Evolutionary conservation across 2,888 invertebrate species (phyloP).

Genomic region (Mimas tiliae): DNA sequence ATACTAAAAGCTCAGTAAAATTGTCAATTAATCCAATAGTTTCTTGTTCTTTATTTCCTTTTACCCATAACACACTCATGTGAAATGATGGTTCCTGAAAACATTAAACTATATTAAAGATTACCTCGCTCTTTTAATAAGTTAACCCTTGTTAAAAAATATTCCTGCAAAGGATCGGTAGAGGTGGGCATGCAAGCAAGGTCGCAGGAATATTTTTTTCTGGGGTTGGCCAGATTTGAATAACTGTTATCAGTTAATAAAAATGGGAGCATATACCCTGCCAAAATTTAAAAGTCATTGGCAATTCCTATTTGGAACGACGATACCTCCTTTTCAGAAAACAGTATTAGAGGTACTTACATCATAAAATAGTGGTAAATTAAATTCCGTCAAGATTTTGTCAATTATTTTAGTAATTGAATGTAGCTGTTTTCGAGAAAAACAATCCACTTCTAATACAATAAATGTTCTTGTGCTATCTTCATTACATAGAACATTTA

Average conservation of each 20-base stretch:
- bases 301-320: too few species aligned
- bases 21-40: slow-evolving; percentile 75
- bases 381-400: slow-evolving; percentile 88
- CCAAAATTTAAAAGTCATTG: too few species aligned
- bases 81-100: slow-evolving; percentile 93
- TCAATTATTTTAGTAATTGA: slow-evolving; percentile 87
- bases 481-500: slow-evolving; percentile 92
- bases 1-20: slow-evolving; percentile 74
- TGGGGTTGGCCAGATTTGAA: too few species aligned
- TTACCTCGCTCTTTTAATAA: slow-evolving; percentile 6
- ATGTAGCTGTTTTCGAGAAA: slow-evolving; percentile 82
- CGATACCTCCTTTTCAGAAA: too few species aligned
- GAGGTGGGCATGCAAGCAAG: too few species aligned
- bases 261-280: too few species aligned
- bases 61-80: slow-evolving; percentile 92
- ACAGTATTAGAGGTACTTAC: slow-evolving; percentile 75
- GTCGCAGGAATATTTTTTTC: too few species aligned
- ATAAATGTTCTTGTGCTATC: slow-evolving; percentile 94
- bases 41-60: slow-evolving; percentile 86
- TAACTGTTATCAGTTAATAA: too few species aligned
- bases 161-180: too few species aligned
- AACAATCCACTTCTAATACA: slow-evolving; percentile 86
- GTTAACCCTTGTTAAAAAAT: too few species aligned
- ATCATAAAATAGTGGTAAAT: slow-evolving; percentile 91
- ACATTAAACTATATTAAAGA: slow-evolving; percentile 39